Evolutionary conservation across 2,113 vertebrate genomes (phyloP), one percentile per base, ranked within the genome.

Genomic region (Thunnus thynnus): DNA sequence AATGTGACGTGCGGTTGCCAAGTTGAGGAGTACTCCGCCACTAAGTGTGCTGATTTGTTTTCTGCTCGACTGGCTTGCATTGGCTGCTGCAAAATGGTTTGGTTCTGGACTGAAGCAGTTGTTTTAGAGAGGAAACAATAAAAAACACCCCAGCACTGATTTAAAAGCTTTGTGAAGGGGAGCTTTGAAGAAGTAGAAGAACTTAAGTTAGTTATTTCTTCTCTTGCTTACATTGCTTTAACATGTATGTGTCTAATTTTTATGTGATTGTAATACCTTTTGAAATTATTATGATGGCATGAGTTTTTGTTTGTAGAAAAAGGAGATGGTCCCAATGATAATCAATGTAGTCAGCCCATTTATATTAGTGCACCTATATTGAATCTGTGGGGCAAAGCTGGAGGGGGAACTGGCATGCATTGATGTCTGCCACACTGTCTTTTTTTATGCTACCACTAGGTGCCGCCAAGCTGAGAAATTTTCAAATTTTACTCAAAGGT

Each of bases 1-100:
- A 41, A 76, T 85, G 76, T 84, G 78, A 89, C 72, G 74, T 91
- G 84, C 60, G 57, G 86, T 93, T 94, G 87, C 93, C 91, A 88
- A 85, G 91, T 87, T 67, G 82, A 87, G 69, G 36, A 74, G 80
- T 71, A 68, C 86, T 89, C 67, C 80, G 65, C 65, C 62, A 27
- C 78, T 80, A 90, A 93, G 88, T 87, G 91, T 83, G 89, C 86
- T 65, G 85, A 76, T 83, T 85, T 82, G 80, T 86, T 90, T 87
- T 92, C 85, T 90, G 86, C 90, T 83, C 22, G 27, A 82, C 88
- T 89, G 85, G 78, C 60, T 88, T 8, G 7, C 66, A 71, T 79
- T 88, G 79, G 82, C 76, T 12, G 48, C 80, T 83, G 76, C 48
- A 76, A 57, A 86, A 82, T 78, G 77, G 76, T 72, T 87, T 66